phyloP scores from a whole-genome alignment of 2,113 vertebrate genomes.

The Phylloscopus whistleri region DNA sequence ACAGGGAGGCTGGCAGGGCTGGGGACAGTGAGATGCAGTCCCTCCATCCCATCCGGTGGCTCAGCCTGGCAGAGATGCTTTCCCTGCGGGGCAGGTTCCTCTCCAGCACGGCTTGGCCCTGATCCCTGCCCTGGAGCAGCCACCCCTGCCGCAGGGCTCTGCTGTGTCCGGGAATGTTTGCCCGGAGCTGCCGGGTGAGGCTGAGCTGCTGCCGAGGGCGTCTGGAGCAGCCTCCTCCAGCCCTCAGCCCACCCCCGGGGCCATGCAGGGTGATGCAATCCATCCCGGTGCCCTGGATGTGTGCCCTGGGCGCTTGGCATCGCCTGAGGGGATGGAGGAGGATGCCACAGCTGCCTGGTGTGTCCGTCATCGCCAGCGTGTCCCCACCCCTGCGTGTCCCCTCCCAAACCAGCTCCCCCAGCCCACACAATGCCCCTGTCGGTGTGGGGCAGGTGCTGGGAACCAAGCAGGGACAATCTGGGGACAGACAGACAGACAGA shows the following conservation, averaged over 20 bases:
- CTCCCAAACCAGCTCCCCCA: background rate
- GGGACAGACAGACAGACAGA: background rate
- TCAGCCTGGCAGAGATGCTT: background rate
- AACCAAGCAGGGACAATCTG: background rate
- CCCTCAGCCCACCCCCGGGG: background rate
- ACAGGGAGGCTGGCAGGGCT: background rate
- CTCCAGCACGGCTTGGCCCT: too few relatives aligned
- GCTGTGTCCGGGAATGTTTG: background rate
- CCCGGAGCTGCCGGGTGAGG: background rate
- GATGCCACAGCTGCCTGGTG: background rate
- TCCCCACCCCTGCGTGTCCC: background rate
- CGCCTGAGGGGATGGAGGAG: background rate
- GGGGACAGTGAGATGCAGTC: too few relatives aligned
- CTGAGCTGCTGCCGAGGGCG: background rate
- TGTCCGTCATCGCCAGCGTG: fast-evolving
- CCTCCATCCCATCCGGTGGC: background rate
- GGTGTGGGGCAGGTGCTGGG: background rate
- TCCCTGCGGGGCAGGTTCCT: background rate
- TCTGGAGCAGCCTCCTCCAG: background rate
- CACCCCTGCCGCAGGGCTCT: background rate
- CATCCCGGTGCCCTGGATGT: background rate
- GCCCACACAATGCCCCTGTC: fast-evolving
- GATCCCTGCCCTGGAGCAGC: background rate
- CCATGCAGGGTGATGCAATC: background rate
- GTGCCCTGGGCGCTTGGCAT: background rate